Conservation (phyloP, 2,888 invertebrate genomes). For the Microctonus aethiopoides region DNA sequence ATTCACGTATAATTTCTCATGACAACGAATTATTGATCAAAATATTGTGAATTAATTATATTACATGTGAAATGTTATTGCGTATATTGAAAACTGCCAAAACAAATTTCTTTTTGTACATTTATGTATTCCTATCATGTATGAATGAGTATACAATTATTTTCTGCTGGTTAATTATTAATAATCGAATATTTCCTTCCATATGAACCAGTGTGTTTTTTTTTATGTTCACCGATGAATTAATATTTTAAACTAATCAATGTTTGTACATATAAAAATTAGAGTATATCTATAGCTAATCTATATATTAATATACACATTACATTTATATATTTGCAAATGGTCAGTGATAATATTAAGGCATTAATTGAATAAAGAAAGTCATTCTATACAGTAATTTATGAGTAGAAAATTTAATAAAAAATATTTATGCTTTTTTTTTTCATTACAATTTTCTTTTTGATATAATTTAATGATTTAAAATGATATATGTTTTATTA, state of each 20-base stretch:
- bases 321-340: not conserved
- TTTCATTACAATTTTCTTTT: not conserved
- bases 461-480: not conserved
- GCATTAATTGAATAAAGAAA: not conserved
- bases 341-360: not conserved
- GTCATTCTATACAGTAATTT: not conserved
- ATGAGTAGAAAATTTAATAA: not conserved
- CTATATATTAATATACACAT: no score
- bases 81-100: not conserved
- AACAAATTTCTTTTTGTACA: constrained; percentile 12
- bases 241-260: not conserved
- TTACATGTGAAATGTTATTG: constrained; percentile 5
- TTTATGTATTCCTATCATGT: not conserved
- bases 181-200: not conserved
- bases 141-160: not conserved
- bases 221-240: not conserved
- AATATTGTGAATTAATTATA: not conserved
- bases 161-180: not conserved
- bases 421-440: not conserved
- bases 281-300: not conserved
- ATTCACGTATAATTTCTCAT: not conserved
- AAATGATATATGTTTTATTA: not conserved
- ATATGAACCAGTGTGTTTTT: no score
- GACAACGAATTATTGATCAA: not conserved
- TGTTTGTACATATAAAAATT: not conserved